Evolutionary conservation across 2,797 vertebrate genomes (phyloP).

Genomic region (Helarctos malayanus): DNA sequence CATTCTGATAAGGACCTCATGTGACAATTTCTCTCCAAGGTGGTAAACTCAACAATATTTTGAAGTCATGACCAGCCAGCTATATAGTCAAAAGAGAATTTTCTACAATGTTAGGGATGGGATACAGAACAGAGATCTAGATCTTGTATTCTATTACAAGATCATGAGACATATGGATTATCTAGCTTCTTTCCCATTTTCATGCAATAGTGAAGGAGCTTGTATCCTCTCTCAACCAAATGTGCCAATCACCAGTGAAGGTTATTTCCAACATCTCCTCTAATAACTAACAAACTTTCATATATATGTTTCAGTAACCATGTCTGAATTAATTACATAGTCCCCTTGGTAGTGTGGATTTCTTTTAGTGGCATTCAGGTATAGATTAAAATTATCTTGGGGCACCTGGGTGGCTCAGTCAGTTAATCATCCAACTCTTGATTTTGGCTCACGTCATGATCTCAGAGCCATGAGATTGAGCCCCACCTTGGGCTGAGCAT

Average conservation of each 20-base stretch:
- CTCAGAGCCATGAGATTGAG: neutral
- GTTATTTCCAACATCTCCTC: neutral
- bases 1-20: neutral
- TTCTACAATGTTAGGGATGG: neutral
- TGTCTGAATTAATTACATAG: neutral
- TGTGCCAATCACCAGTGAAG: neutral
- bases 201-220: neutral
- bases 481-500: neutral
- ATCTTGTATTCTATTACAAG: neutral
- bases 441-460: neutral
- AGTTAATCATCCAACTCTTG: neutral
- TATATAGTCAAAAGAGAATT: neutral
- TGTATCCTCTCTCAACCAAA: neutral
- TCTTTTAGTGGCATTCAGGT: neutral
- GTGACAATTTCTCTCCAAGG: neutral
- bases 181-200: neutral
- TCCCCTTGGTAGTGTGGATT: neutral
- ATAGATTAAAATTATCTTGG: neutral
- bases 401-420: neutral
- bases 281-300: neutral
- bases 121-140: neutral
- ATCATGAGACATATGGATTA: neutral
- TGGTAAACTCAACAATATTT: neutral
- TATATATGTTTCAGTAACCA: neutral
- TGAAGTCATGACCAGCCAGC: neutral